A percentile compares a stretch with the other conserved stretches of the same genome.
Conservation (phyloP, 2,113 vertebrate genomes). For the Cyanoderma ruficeps region DNA sequence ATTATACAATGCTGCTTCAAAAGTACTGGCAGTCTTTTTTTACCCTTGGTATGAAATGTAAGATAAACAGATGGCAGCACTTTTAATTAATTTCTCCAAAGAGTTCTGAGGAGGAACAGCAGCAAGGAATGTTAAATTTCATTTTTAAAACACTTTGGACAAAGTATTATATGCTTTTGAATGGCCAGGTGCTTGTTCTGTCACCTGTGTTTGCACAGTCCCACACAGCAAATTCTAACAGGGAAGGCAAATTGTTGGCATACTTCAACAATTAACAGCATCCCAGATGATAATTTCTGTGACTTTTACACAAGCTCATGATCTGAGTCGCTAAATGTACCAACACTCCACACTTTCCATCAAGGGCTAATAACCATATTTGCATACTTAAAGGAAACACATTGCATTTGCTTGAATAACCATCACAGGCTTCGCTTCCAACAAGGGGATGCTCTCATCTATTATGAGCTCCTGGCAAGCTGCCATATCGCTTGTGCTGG, state of each 20-base stretch:
- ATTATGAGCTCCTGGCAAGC: constrained; percentile 17
- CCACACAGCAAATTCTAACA: not conserved
- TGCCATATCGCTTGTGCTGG: constrained; percentile 4
- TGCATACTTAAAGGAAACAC: constrained; percentile 31
- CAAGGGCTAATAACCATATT: constrained; percentile 25
- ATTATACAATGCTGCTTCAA: constrained; percentile 9
- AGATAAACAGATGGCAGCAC: constrained; percentile 58
- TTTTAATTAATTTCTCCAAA: constrained; percentile 62
- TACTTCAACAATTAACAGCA: not conserved
- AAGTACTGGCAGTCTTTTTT: constrained; percentile 6
- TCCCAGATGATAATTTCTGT: not conserved
- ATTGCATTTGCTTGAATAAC: constrained; percentile 22
- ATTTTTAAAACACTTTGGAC: not conserved
- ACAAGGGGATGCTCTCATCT: constrained; percentile 26
- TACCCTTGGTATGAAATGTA: not conserved
- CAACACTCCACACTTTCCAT: not conserved
- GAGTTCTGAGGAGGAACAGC: constrained; percentile 6
- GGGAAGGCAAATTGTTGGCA: not conserved
- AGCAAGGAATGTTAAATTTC: not conserved
- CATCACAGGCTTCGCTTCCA: not conserved
- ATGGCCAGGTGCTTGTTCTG: not conserved
- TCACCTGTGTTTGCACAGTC: not conserved
- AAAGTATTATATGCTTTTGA: not conserved
- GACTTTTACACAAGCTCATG: not conserved
- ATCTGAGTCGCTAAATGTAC: not conserved